Conservation (phyloP, 2,113 vertebrate genomes). For the Hippopotamus amphibius region DNA sequence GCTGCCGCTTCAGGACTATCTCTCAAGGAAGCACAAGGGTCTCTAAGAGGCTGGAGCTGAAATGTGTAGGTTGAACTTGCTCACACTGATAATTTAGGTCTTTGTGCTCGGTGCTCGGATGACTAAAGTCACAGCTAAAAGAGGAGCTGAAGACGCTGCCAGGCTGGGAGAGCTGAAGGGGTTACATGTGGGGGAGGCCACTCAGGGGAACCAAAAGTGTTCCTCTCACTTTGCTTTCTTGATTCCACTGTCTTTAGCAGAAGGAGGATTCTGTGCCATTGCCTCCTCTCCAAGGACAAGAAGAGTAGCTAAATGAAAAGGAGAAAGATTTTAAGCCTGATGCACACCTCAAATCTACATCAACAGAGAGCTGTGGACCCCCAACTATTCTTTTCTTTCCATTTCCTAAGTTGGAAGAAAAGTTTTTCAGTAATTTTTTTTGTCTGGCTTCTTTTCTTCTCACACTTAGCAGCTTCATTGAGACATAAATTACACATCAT, state of each 20-base stretch:
- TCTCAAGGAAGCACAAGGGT: neutral
- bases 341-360: neutral
- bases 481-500: neutral
- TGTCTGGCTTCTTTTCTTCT: neutral
- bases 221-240: neutral
- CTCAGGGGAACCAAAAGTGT: neutral
- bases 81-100: slow-evolving; percentile 55
- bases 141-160: neutral
- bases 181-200: neutral
- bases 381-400: neutral
- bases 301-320: neutral
- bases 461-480: neutral
- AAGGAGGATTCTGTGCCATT: neutral
- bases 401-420: neutral
- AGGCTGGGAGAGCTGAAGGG: neutral
- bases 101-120: neutral
- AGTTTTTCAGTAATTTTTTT: neutral
- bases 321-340: neutral
- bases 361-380: neutral
- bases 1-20: neutral
- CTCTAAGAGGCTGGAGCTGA: neutral
- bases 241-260: neutral
- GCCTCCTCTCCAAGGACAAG: slow-evolving; percentile 8
- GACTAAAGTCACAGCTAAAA: slow-evolving; percentile 61
- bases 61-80: slow-evolving; percentile 45